A percentile compares a stretch with the other conserved stretches of the same genome.
phyloP scores from a whole-genome alignment of 1,140 invertebrate species.

The Scaptomyza montana region DNA sequence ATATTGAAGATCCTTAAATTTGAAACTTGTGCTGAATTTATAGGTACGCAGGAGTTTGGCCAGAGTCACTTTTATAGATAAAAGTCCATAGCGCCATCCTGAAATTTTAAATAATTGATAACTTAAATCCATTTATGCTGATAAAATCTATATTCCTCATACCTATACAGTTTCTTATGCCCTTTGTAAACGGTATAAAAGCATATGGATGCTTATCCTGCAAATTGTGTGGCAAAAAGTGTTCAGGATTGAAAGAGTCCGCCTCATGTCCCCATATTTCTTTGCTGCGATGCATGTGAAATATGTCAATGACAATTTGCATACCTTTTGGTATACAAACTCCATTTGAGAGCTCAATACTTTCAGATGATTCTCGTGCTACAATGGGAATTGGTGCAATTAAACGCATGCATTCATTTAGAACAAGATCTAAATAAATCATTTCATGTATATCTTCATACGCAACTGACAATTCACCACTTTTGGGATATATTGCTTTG shows the following conservation, averaged over 20 bases:
- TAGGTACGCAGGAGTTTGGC: conserved; percentile 63
- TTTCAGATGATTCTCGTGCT: conserved; percentile 25
- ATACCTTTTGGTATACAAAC: conserved; percentile 57
- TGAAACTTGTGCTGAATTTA: conserved; percentile 55
- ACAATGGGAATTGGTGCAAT: conserved; percentile 62
- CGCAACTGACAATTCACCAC: conserved; percentile 81
- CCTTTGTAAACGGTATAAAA: conserved; percentile 77
- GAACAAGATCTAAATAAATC: conserved; percentile 87
- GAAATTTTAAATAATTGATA: conserved; percentile 1
- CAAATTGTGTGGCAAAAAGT: conserved; percentile 66
- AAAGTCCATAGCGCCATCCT: conserved; percentile 67
- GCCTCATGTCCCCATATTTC: conserved; percentile 72
- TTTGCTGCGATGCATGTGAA: conserved; percentile 68
- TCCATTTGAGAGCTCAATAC: conserved; percentile 54
- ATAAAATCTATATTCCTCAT: not conserved
- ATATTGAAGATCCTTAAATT: conserved; percentile 41
- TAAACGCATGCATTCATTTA: conserved; percentile 86
- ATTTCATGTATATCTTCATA: conserved; percentile 85
- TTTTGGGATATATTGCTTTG: conserved; percentile 85
- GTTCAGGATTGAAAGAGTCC: conserved; percentile 73
- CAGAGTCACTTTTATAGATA: conserved; percentile 50
- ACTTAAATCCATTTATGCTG: not conserved
- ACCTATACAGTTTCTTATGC: conserved; percentile 78
- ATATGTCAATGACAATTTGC: conserved; percentile 61
- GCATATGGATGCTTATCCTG: conserved; percentile 66